Evolutionary conservation across 2,888 invertebrate genomes (phyloP), one percentile per base, ranked within the genome.

Genomic region (Agonopterix arenella): DNA sequence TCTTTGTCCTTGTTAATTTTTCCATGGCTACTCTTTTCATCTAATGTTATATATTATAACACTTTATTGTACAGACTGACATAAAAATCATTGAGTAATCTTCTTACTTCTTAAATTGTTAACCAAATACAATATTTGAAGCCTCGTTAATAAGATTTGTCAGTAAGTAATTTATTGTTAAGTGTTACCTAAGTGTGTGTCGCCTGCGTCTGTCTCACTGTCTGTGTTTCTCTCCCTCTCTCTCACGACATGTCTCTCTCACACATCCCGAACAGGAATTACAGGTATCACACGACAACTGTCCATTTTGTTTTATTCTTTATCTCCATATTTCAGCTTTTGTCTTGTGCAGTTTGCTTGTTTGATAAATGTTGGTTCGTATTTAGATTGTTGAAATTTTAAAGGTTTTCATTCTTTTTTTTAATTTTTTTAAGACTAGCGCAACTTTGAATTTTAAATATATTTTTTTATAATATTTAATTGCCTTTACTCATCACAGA

Each of bases 161-260:
- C 1, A 18, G 18, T 44, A 16, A 28, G 28, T 44, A 16, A 43
- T 11, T 46, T 48, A 43, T 45, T 53, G 53, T 49, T 54, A 54
- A 52, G 49, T 56, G 56, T 58, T 28, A 58, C 53, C 53, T 56
- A 49, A 52, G 51, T 51, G 51, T 53, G 50, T 50, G 50, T 51
- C 52, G 86, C 84, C 84, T 86, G 89, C 83, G 68, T 88, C 79
- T 85, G 80, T 88, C 84, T 89, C 84, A 85, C 84, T 80, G 70
- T 85, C 78, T 86, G 80, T 89, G 84, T 89, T 86, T 89, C 86
- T 89, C 73, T 88, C 85, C 84, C 81, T 84, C 71, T 85, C 74
- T 84, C 68, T 83, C 85, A 84, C 82, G 60, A 85, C 85, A 84
- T 84, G 84, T 84, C 85, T 86, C 80, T 84, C 84, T 81, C 84